Conservation (phyloP, 2,113 vertebrate species). For the Ailurus styani region DNA sequence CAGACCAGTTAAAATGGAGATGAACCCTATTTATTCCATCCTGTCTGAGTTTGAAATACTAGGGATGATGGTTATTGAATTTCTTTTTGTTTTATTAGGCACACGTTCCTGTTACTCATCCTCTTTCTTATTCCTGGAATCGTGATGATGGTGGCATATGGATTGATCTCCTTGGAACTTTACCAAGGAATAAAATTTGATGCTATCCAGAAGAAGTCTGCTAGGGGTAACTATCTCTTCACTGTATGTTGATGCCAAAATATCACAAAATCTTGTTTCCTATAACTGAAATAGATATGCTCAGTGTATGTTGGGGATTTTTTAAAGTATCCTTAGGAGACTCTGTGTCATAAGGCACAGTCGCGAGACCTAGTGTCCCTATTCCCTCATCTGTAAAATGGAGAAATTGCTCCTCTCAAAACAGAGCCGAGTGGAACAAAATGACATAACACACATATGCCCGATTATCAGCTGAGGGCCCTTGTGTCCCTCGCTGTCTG, state of each 20-base stretch:
- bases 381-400: neutral
- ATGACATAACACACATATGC: neutral
- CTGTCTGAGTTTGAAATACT: neutral
- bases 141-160: constrained; percentile 94
- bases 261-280: neutral
- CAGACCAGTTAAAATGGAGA: neutral
- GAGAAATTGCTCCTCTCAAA: neutral
- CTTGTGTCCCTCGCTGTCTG: neutral
- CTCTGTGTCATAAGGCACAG: neutral
- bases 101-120: constrained; percentile 91
- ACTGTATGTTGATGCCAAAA: neutral
- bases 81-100: constrained; percentile 83
- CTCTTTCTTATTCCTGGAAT: constrained; percentile 96
- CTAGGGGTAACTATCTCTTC: constrained; percentile 84
- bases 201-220: constrained; percentile 86
- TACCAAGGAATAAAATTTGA: constrained; percentile 95
- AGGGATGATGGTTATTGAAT: constrained; percentile 17
- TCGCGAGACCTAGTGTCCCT: neutral
- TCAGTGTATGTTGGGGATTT: neutral
- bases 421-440: neutral
- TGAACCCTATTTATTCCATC: neutral
- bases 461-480: neutral
- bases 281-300: neutral
- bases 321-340: neutral
- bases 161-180: constrained; percentile 94